Conservation (phyloP, 2,113 vertebrate species). For the Tragelaphus imberbis region DNA sequence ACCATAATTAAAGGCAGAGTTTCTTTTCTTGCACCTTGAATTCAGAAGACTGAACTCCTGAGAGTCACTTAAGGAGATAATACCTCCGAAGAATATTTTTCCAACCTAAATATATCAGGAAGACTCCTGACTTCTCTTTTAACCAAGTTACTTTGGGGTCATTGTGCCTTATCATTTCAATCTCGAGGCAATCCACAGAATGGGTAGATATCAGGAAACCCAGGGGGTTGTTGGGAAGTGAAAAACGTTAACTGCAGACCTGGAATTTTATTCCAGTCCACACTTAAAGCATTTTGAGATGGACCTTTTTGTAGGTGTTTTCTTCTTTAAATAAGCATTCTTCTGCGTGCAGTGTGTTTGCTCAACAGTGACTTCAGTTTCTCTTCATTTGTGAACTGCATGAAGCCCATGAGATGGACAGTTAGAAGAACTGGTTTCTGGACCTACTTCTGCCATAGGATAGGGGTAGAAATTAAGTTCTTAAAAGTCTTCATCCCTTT, state of each 20-base stretch:
- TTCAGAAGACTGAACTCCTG: neutral
- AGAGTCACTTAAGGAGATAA: neutral
- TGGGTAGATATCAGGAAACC: neutral
- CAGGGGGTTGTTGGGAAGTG: neutral
- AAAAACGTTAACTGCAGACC: accelerated
- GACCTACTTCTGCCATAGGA: neutral
- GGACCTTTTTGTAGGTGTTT: too few relatives aligned
- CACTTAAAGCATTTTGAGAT: neutral
- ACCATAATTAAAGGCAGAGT: neutral
- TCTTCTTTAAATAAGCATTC: neutral
- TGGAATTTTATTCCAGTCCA: too few relatives aligned
- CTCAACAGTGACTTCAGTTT: too few relatives aligned
- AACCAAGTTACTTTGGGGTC: neutral
- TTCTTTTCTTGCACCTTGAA: neutral
- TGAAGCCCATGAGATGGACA: neutral
- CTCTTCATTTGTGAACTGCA: neutral
- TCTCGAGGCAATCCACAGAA: neutral
- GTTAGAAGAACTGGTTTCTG: too few relatives aligned
- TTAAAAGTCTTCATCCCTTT: neutral
- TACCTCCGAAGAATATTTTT: neutral
- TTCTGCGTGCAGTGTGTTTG: accelerated
- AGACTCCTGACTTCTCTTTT: neutral
- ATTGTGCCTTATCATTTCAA: neutral
- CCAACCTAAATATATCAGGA: neutral
- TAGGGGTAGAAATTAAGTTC: neutral